A percentile compares a stretch with the other conserved stretches of the same genome.
Conservation (phyloP, 1,140 invertebrate species). For the Marisa cornuarietis region DNA sequence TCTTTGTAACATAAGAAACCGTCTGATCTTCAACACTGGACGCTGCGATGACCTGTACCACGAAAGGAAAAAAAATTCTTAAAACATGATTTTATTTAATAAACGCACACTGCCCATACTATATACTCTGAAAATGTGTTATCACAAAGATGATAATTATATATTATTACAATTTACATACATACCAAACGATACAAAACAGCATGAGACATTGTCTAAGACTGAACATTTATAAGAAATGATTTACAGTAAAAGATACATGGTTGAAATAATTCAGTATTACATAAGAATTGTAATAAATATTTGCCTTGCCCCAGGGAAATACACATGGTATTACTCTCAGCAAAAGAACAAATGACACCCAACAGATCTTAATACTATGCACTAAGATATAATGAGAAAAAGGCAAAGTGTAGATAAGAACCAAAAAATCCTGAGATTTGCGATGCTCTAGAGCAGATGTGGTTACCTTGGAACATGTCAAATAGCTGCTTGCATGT, state of each 20-base stretch:
- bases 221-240: slow-evolving; percentile 3
- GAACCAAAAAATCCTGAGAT: slow-evolving; percentile 22
- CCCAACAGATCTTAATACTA: slow-evolving; percentile 70
- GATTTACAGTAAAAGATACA: not conserved
- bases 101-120: slow-evolving; percentile 11
- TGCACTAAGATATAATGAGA: slow-evolving; percentile 86
- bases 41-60: slow-evolving; percentile 3
- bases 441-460: not conserved
- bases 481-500: slow-evolving; percentile 33
- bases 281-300: slow-evolving; percentile 1
- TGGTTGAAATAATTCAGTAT: not conserved
- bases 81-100: not conserved
- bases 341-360: slow-evolving; percentile 34
- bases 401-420: slow-evolving; percentile 85
- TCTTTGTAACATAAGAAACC: slow-evolving; percentile 23
- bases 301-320: slow-evolving; percentile 5
- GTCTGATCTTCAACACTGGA: slow-evolving; percentile 14
- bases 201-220: slow-evolving; percentile 4
- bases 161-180: slow-evolving; percentile 9
- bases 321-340: slow-evolving; percentile 12
- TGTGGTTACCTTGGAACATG: slow-evolving; percentile 1
- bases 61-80: slow-evolving; percentile 4
- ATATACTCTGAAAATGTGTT: slow-evolving; percentile 2
- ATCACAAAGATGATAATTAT: slow-evolving; percentile 10
- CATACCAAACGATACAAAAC: slow-evolving; percentile 12